Percentiles rank a stretch among this genome's conserved stretches.
Evolutionary conservation across 2,113 vertebrate species (phyloP).

Genomic region (Oryzias melastigma): DNA sequence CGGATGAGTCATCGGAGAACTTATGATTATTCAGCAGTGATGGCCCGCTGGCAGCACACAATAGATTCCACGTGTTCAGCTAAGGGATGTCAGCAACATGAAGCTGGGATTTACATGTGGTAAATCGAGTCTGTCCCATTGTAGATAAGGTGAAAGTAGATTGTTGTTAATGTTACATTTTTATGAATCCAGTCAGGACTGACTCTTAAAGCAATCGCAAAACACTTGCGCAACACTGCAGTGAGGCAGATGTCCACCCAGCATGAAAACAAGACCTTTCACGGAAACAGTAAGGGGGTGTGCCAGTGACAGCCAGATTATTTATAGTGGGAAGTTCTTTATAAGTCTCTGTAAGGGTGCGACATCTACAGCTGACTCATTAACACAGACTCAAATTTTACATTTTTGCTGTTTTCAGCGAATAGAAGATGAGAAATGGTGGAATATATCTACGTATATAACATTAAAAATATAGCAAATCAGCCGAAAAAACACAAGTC

Average conservation of each 20-base stretch:
- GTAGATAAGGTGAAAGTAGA: conserved; percentile 14
- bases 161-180: conserved; percentile 13
- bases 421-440: too few species aligned
- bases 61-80: conserved; percentile 2
- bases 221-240: conserved; percentile 40
- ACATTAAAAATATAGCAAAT: too few species aligned
- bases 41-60: conserved; percentile 24
- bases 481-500: too few species aligned
- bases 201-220: conserved; percentile 6
- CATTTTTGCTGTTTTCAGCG: too few species aligned
- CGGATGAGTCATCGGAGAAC: conserved; percentile 22
- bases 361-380: too few species aligned
- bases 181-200: not conserved
- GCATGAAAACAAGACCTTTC: conserved; percentile 55
- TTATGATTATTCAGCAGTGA: conserved; percentile 42
- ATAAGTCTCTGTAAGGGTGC: too few species aligned
- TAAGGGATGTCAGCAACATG: conserved; percentile 6
- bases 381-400: too few species aligned
- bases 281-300: conserved; percentile 37
- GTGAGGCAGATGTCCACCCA: conserved; percentile 61
- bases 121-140: not conserved
- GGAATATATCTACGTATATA: too few species aligned
- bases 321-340: conserved; percentile 28
- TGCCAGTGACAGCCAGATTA: conserved; percentile 50
- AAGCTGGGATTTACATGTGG: not conserved